These are phyloP conservation scores for Merluccius polli DNA, from an alignment of 2,797 vertebrate genomes.

Conservation along the genomic window DNA sequence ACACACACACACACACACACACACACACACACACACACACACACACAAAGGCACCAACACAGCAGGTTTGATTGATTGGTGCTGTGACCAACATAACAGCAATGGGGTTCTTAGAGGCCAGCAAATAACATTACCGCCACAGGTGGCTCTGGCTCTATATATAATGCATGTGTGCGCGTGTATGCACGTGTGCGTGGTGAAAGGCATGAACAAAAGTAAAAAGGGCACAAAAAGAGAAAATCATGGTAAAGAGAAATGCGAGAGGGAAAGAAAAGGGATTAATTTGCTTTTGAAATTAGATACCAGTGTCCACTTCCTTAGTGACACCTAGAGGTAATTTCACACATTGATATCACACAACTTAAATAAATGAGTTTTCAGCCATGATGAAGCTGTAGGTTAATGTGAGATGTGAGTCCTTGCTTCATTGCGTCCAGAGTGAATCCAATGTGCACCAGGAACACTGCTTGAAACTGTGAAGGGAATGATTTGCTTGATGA, in stretches of 20 bases:
- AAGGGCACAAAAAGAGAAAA: not conserved
- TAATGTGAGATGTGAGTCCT: not conserved
- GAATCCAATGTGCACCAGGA: not conserved
- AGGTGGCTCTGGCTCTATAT: constrained; percentile 1
- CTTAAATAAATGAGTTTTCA: not conserved
- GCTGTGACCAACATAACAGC: constrained; percentile 52
- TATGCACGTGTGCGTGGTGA: not conserved
- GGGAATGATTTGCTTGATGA: not conserved
- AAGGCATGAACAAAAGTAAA: constrained; percentile 24
- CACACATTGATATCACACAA: not conserved
- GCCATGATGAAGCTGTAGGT: not conserved
- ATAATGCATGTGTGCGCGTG: not conserved
- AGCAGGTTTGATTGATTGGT: constrained; percentile 60
- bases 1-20: not conserved
- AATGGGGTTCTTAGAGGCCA: constrained; percentile 42
- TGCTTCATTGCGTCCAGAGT: not conserved
- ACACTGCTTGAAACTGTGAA: not conserved
- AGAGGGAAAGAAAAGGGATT: not conserved
- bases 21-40: not conserved
- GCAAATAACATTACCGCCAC: constrained; percentile 35
- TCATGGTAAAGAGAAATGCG: constrained; percentile 7
- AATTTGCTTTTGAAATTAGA: not conserved
- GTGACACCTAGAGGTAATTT: not conserved
- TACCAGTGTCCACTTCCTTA: not conserved
- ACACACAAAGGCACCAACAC: not conserved